Evolutionary conservation across 2,113 vertebrate genomes (phyloP).

Genomic region (Corythornis madagascariensis): DNA sequence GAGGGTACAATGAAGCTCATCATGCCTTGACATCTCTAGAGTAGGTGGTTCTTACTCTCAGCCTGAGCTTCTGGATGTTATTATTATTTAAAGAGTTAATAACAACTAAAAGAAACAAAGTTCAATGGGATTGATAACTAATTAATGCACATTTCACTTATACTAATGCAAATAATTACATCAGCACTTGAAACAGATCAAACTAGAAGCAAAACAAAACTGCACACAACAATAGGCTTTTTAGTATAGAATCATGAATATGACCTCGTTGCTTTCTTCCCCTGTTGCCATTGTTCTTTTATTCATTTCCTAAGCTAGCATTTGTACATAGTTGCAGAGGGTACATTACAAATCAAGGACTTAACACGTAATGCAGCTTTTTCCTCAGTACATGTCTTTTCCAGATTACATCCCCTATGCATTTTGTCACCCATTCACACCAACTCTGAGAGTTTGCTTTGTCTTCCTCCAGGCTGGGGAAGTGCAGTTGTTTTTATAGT

Average conservation of each 20-base stretch:
- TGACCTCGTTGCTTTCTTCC: background rate
- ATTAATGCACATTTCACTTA: background rate
- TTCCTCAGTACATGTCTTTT: background rate
- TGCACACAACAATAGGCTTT: background rate
- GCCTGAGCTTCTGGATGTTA: background rate
- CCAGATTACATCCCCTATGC: background rate
- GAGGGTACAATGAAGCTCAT: background rate
- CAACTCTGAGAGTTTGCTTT: background rate
- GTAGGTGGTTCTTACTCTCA: background rate
- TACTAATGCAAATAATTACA: background rate
- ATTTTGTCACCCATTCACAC: background rate
- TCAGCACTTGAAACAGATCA: background rate
- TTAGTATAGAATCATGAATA: background rate
- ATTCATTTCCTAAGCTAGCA: background rate
- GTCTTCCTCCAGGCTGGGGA: conserved; percentile 13
- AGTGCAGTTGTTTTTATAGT: conserved; percentile 1
- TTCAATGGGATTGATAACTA: background rate
- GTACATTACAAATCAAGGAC: background rate
- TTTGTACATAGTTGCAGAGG: background rate
- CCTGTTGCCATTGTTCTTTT: background rate
- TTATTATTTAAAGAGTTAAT: conserved; percentile 8
- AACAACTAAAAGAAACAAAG: conserved; percentile 1
- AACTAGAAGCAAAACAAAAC: background rate
- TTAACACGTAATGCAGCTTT: background rate
- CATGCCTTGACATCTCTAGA: background rate